Base-by-base conservation (phyloP, 2,797 vertebrate species). In the Buceros bicornis region DNA sequence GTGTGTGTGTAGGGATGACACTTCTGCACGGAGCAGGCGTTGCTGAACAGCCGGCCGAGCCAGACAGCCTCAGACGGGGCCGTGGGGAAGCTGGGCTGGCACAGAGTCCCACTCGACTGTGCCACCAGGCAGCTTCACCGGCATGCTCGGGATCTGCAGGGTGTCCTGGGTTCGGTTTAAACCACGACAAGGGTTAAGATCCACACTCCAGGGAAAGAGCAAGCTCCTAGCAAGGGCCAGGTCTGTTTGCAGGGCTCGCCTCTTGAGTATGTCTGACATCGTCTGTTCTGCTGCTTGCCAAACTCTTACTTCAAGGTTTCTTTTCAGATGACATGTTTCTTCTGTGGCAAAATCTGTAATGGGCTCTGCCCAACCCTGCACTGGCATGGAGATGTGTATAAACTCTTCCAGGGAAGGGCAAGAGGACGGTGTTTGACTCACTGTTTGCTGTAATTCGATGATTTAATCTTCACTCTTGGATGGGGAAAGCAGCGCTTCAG, bases 341-440 rank as follows among this genome's bases (percentile, higher is more conserved):
- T 51, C 62, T 16, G 48, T 18, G 84, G 40, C 54, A 70, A 51
- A 47, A 22, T 0, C 3, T 29, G 4, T 21, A 47, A 13, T 4
- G 74, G 84, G 62, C 21, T 33, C 11, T 20, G 51, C 31, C 58
- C 40, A 62, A 79, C 79, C 62, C 80, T 19, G 33, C 65, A 24
- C 67, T 26, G 61, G 21, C 2, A 0, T 13, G 43, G 70, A 16
- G 67, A 6, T 57, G 35, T 58, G 29, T 48, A 35, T 5, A 5
- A 21, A 7, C 22, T 60, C 77, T 80, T 80, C 82, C 81, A 8
- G 29, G 89, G 79, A 81, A 93, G 84, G 79, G 82, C 92, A 88
- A 67, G 62, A 64, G 10, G 69, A 28, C 76, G 56, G 61, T 5
- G 53, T 5, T 58, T 91, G 95, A 85, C 53, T 87, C 95, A 54